Base-by-base conservation (phyloP, 2,113 vertebrate genomes). In the Camelus dromedarius region DNA sequence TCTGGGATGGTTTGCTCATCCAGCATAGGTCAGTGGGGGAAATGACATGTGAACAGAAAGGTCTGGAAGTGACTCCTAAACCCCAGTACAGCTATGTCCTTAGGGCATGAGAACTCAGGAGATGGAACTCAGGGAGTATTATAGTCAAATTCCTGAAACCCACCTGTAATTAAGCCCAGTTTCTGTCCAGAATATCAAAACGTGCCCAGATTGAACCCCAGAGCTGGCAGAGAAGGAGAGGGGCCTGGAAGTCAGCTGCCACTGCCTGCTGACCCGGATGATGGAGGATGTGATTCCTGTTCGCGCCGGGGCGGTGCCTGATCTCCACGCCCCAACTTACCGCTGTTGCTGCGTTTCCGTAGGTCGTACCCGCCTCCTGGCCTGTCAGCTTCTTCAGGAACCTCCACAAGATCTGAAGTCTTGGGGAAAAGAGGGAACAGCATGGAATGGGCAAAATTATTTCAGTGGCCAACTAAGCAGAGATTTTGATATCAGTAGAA, bases 341-440 rank as follows among this genome's bases (percentile, higher is more conserved):
- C 99, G 0, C 99, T 99, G 98, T 99, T 99, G 93, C 99, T 99
- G 97, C 99, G 99, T 92, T 99, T 99, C 97, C 99, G 98, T 46
- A 98, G 93, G 96, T 99, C 99, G 52, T 98, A 98, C 28, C 97
- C 98, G 19, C 98, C 98, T 98, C 98, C 98, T 91, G 99, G 98
- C 56, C 98, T 98, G 14, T 98, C 98, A 0, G 97, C 98, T 98
- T 99, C 99, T 97, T 99, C 99, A 0, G 99, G 99, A 98, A 99
- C 99, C 95, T 99, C 99, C 82, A 99, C 99, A 87, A 99, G 98
- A 96, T 99, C 99, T 84, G 99, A 99, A 67, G 98, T 99, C 99
- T 99, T 98, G 82, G 84, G 97, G 85, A 70, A 97, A 66, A 98
- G 72, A 96, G 86, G 82, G 14, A 79, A 86, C 0, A 52, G 67